Conservation (phyloP, 2,888 invertebrate genomes). For the Osmoderma eremita region DNA sequence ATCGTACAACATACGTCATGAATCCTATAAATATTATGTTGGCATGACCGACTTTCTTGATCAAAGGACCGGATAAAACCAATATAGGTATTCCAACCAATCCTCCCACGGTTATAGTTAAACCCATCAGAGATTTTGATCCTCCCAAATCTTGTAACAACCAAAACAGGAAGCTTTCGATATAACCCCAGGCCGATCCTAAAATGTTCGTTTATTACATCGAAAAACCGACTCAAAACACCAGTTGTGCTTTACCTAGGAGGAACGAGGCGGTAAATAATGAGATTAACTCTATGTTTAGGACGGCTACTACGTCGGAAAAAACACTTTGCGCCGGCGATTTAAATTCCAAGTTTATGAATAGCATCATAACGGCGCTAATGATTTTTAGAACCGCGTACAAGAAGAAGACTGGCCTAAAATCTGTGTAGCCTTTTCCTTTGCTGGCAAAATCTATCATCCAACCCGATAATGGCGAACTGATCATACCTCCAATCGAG, state of each 20-base stretch:
- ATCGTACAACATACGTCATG: slow-evolving; percentile 77
- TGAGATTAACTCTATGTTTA: slow-evolving; percentile 76
- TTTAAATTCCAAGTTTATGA: slow-evolving; percentile 80
- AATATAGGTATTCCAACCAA: slow-evolving; percentile 79
- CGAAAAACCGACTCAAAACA: not conserved
- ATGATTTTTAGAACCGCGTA: slow-evolving; percentile 76
- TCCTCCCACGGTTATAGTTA: slow-evolving; percentile 82
- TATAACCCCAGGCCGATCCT: slow-evolving; percentile 86
- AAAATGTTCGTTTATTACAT: not conserved
- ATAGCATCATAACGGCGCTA: slow-evolving; percentile 74
- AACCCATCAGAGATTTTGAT: slow-evolving; percentile 80
- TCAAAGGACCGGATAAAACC: slow-evolving; percentile 81
- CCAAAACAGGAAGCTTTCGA: slow-evolving; percentile 86
- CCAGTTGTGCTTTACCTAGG: slow-evolving; percentile 68
- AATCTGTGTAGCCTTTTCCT: slow-evolving; percentile 77
- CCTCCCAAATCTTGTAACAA: slow-evolving; percentile 81
- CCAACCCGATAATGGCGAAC: slow-evolving; percentile 79
- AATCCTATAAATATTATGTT: slow-evolving; percentile 82
- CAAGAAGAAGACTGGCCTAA: slow-evolving; percentile 81
- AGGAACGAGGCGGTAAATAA: slow-evolving; percentile 78
- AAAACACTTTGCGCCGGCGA: slow-evolving; percentile 77
- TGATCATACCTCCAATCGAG: slow-evolving; percentile 80
- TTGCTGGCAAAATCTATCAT: slow-evolving; percentile 79
- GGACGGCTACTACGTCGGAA: slow-evolving; percentile 74
- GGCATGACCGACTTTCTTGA: slow-evolving; percentile 77